Conservation (phyloP, 2,797 vertebrate species). For the Gymnothorax javanicus region DNA sequence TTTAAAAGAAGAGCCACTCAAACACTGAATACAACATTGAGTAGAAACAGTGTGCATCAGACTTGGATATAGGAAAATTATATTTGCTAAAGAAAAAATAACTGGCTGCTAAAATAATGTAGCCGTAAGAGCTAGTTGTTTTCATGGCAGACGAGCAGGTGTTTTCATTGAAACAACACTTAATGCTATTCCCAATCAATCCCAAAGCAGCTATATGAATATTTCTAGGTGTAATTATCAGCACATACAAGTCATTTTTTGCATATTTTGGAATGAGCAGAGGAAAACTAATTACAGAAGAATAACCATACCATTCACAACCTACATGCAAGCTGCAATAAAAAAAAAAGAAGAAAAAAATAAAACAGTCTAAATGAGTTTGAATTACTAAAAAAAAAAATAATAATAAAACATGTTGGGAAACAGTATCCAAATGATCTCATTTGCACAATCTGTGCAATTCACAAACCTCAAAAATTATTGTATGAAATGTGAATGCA, state of each 20-base stretch:
- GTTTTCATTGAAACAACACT: neutral
- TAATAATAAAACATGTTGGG: neutral
- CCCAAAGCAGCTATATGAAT: neutral
- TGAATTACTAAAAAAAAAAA: neutral
- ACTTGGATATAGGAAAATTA: neutral
- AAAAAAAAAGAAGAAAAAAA: neutral
- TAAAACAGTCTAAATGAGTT: neutral
- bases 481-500: neutral
- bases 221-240: neutral
- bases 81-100: neutral
- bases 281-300: neutral
- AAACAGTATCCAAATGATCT: neutral
- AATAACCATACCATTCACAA: neutral
- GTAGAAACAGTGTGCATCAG: neutral
- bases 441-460: neutral
- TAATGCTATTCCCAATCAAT: neutral
- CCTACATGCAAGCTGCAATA: neutral
- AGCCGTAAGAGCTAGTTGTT: neutral
- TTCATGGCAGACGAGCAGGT: neutral
- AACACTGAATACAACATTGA: neutral
- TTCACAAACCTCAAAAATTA: neutral
- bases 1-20: neutral
- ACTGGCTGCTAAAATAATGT: neutral
- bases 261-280: neutral
- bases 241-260: too few relatives aligned